A percentile compares a stretch with the other conserved stretches of the same genome.
These are phyloP conservation scores for Ctenopoma multispine DNA, from an alignment of 2,797 vertebrate genomes.

Conservation along the genomic window DNA sequence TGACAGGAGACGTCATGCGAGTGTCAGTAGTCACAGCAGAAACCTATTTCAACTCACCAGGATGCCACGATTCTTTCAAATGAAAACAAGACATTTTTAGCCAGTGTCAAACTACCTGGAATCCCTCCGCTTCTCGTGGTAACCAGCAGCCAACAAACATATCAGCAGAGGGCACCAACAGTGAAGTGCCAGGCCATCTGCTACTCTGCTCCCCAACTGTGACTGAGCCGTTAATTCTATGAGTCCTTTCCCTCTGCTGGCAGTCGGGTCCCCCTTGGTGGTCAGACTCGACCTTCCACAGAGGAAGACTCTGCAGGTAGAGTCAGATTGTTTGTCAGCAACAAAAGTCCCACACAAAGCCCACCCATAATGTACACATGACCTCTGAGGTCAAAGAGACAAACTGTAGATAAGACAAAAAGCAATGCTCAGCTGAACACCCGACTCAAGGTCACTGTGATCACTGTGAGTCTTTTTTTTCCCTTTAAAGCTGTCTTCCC, in stretches of 20 bases:
- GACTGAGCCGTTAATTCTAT: constrained; percentile 56
- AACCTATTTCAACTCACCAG: not conserved
- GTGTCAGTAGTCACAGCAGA: not conserved
- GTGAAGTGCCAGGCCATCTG: constrained; percentile 47
- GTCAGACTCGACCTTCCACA: constrained; percentile 9
- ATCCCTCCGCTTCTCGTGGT: constrained; percentile 34
- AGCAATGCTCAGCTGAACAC: constrained; percentile 44
- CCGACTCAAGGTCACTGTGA: constrained; percentile 41
- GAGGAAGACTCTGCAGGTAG: constrained; percentile 30
- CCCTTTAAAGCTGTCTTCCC: constrained; percentile 42
- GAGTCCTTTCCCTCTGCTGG: constrained; percentile 43
- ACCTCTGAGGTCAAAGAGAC: constrained; percentile 58
- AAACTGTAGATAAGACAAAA: constrained; percentile 46
- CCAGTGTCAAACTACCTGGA: constrained; percentile 30
- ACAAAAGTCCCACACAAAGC: constrained; percentile 47
- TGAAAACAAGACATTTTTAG: constrained; percentile 40
- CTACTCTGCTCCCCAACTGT: constrained; percentile 55
- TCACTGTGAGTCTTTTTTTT: constrained; percentile 39
- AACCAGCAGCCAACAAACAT: constrained; percentile 39
- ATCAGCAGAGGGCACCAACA: constrained; percentile 31
- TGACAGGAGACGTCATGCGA: not conserved
- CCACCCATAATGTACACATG: constrained; percentile 33
- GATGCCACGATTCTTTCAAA: constrained; percentile 13
- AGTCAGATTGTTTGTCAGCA: constrained; percentile 37
- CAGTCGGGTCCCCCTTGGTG: constrained; percentile 24